Conservation (phyloP, 2,888 invertebrate genomes). For the Adela reaumurella region DNA sequence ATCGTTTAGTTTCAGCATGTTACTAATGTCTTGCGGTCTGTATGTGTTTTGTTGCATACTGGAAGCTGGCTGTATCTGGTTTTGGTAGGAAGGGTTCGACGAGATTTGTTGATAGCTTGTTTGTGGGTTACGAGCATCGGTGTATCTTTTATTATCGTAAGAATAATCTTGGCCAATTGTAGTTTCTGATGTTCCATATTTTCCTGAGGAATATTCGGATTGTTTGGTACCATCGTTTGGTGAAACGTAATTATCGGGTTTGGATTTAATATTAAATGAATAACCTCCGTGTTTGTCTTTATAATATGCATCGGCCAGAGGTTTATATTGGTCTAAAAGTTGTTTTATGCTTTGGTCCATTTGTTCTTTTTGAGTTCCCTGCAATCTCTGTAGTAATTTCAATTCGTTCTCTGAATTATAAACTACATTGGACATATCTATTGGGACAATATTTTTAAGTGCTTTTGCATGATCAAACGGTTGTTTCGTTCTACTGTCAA, state of each 20-base stretch:
- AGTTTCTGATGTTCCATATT: constrained; percentile 16
- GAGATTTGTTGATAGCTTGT: constrained; percentile 22
- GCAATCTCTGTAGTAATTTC: constrained; percentile 16
- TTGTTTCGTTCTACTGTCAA: constrained; percentile 30
- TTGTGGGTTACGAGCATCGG: constrained; percentile 22
- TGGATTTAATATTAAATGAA: constrained; percentile 33
- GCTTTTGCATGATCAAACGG: constrained; percentile 48
- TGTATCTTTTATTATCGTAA: constrained; percentile 20
- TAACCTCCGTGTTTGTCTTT: constrained; percentile 42
- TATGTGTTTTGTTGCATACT: constrained; percentile 23
- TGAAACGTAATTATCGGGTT: constrained; percentile 24
- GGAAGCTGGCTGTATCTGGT: constrained; percentile 24
- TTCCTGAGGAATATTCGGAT: constrained; percentile 15
- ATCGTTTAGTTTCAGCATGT: constrained; percentile 37
- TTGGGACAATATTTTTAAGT: constrained; percentile 45
- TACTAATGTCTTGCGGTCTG: constrained; percentile 28
- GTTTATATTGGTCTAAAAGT: constrained; percentile 21
- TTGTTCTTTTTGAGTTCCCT: constrained; percentile 23
- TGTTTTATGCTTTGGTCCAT: constrained; percentile 28
- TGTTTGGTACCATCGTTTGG: constrained; percentile 23
- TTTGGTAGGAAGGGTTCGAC: constrained; percentile 21
- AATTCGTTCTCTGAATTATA: constrained; percentile 26
- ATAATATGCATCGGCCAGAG: constrained; percentile 35
- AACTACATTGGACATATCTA: constrained; percentile 44
- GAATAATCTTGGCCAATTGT: constrained; percentile 20